Percentiles rank a stretch among this genome's conserved stretches.
These are phyloP conservation scores for Ciconia maguari DNA, from an alignment of 2,113 vertebrate species.

Conservation along the genomic window DNA sequence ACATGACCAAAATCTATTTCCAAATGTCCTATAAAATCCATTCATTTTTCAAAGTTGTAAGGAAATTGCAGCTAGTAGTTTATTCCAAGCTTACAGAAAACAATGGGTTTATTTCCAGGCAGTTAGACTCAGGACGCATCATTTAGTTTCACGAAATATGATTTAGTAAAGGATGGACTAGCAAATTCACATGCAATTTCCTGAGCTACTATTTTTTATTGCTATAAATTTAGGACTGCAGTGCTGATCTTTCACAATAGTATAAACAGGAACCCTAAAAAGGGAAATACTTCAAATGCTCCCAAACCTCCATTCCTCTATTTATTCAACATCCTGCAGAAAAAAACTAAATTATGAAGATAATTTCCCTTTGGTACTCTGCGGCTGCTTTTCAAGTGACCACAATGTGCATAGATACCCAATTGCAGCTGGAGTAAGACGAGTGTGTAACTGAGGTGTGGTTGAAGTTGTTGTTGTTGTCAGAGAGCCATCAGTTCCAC, in stretches of 20 bases:
- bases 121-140: background rate
- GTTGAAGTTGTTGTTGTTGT: constrained; percentile 86
- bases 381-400: background rate
- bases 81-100: background rate
- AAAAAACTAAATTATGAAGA: background rate
- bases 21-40: background rate
- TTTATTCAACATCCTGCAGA: background rate
- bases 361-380: background rate
- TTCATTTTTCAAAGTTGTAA: background rate
- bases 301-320: background rate
- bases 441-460: constrained; percentile 93
- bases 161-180: background rate
- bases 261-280: background rate
- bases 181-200: constrained; percentile 5
- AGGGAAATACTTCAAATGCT: background rate
- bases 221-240: background rate
- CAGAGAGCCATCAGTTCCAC: constrained; percentile 85
- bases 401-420: constrained; percentile 76
- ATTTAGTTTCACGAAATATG: background rate
- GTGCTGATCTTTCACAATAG: background rate
- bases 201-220: background rate
- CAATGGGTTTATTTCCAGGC: background rate
- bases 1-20: background rate
- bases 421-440: constrained; percentile 92
- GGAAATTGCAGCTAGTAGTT: background rate